These are phyloP conservation scores for Seira musarum DNA, from an alignment of 2,888 invertebrate species.

Conservation along the genomic window DNA sequence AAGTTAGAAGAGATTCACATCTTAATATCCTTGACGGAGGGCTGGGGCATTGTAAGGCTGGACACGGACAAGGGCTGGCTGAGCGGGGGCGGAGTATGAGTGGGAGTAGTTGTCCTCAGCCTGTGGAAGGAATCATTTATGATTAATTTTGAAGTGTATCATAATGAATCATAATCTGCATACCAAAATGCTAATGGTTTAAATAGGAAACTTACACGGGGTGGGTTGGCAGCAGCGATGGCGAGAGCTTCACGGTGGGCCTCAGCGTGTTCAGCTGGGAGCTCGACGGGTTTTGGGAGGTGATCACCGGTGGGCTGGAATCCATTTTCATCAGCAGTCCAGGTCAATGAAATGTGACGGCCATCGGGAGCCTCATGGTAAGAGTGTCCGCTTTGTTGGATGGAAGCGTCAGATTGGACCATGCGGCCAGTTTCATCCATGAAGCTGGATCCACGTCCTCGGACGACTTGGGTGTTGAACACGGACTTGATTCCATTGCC, in stretches of 20 bases:
- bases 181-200: background rate
- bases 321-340: slow-evolving; percentile 55
- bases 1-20: too few species aligned
- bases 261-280: slow-evolving; percentile 58
- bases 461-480: slow-evolving; percentile 43
- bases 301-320: slow-evolving; percentile 51
- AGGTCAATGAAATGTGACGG: slow-evolving; percentile 41
- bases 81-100: background rate
- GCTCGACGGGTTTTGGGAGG: slow-evolving; percentile 45
- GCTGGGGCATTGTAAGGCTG: slow-evolving; percentile 28
- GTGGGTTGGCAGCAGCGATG: background rate
- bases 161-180: background rate
- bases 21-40: background rate
- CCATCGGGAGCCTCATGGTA: slow-evolving; percentile 60
- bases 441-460: slow-evolving; percentile 32
- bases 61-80: slow-evolving; percentile 1
- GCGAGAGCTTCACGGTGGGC: slow-evolving; percentile 39
- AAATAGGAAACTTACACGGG: background rate
- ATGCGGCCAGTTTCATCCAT: slow-evolving; percentile 46
- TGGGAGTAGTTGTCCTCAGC: background rate
- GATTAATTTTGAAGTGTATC: background rate
- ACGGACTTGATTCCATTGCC: slow-evolving; percentile 56
- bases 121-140: too few species aligned
- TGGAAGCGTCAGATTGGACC: slow-evolving; percentile 31
- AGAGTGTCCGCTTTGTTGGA: slow-evolving; percentile 50